Percentiles rank a stretch among this genome's conserved stretches.
phyloP scores from a whole-genome alignment of 2,888 invertebrate species.

The Agrotis ipsilon region DNA sequence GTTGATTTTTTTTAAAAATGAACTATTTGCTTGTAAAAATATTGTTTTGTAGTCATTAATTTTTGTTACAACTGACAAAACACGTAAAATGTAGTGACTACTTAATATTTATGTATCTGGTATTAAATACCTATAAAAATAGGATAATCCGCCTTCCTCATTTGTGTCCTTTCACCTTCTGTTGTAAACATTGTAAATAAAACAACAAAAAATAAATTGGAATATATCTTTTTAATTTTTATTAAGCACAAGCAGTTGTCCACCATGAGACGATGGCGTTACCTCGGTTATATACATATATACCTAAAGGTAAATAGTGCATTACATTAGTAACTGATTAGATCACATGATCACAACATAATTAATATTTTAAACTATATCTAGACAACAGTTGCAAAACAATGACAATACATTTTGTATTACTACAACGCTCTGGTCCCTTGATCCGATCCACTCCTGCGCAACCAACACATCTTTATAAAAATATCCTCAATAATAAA shows the following conservation, averaged over 20 bases:
- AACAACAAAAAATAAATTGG: slow-evolving; percentile 75
- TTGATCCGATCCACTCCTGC: slow-evolving; percentile 69
- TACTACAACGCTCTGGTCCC: slow-evolving; percentile 84
- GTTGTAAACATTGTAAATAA: slow-evolving; percentile 68
- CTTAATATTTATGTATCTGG: slow-evolving; percentile 56
- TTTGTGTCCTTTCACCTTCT: slow-evolving; percentile 27
- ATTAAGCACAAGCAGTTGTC: slow-evolving; percentile 87
- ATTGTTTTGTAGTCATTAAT: slow-evolving; percentile 18
- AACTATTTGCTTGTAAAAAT: slow-evolving; percentile 35
- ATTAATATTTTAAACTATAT: slow-evolving; percentile 73
- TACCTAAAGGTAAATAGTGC: slow-evolving; percentile 80
- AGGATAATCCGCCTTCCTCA: slow-evolving; percentile 39
- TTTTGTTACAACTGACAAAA: slow-evolving; percentile 15
- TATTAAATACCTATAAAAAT: slow-evolving; percentile 55
- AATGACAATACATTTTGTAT: slow-evolving; percentile 69
- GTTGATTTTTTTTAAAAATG: slow-evolving; percentile 27
- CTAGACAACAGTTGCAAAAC: slow-evolving; percentile 73
- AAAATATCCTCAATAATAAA: slow-evolving; percentile 66
- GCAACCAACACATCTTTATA: slow-evolving; percentile 73
- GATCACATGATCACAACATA: slow-evolving; percentile 83
- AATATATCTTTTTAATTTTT: slow-evolving; percentile 85
- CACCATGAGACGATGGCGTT: slow-evolving; percentile 67
- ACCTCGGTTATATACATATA: slow-evolving; percentile 74
- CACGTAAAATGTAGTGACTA: slow-evolving; percentile 30
- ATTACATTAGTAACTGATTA: slow-evolving; percentile 82